These are phyloP conservation scores for Hypomecis punctinalis DNA, from an alignment of 2,888 invertebrate genomes.

Conservation along the genomic window DNA sequence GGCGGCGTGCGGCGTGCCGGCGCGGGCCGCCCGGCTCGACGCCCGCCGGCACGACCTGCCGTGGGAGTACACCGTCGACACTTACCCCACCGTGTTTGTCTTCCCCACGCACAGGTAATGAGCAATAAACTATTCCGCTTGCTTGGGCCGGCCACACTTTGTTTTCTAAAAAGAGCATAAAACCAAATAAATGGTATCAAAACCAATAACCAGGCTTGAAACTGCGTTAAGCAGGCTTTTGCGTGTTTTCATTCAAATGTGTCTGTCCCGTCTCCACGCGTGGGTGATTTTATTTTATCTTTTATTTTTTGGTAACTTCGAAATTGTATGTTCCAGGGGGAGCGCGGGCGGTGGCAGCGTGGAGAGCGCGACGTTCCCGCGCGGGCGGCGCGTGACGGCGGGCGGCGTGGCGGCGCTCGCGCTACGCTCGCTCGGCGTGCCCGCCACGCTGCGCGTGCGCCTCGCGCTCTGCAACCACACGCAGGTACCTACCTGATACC, in stretches of 20 bases:
- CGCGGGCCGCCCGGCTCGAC: constrained; percentile 88
- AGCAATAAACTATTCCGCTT: not conserved
- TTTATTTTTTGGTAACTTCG: not conserved
- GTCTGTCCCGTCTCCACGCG: too few species aligned
- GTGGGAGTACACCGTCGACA: constrained; percentile 93
- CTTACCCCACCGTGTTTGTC: constrained; percentile 92
- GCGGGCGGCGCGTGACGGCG: constrained; percentile 85
- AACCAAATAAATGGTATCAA: too few species aligned
- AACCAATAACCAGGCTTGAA: too few species aligned
- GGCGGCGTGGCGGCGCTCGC: constrained; percentile 89
- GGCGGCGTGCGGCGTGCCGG: constrained; percentile 72
- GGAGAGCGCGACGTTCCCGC: constrained; percentile 89
- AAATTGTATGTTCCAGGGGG: not conserved
- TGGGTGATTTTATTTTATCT: too few species aligned
- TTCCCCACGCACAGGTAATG: constrained; percentile 89
- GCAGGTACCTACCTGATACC: constrained; percentile 55
- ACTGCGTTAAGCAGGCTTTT: too few species aligned
- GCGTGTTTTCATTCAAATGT: too few species aligned
- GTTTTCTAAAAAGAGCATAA: too few species aligned
- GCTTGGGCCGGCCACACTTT: too few species aligned
- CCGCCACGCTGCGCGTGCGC: constrained; percentile 79
- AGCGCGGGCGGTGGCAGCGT: constrained; percentile 55
- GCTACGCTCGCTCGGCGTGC: constrained; percentile 87
- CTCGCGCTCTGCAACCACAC: constrained; percentile 81
- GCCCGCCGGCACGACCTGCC: constrained; percentile 94